Percentiles rank a stretch among this genome's conserved stretches.
These are phyloP conservation scores for Gymnoscopelus braueri DNA, from an alignment of 2,797 vertebrate genomes.

Conservation along the genomic window DNA sequence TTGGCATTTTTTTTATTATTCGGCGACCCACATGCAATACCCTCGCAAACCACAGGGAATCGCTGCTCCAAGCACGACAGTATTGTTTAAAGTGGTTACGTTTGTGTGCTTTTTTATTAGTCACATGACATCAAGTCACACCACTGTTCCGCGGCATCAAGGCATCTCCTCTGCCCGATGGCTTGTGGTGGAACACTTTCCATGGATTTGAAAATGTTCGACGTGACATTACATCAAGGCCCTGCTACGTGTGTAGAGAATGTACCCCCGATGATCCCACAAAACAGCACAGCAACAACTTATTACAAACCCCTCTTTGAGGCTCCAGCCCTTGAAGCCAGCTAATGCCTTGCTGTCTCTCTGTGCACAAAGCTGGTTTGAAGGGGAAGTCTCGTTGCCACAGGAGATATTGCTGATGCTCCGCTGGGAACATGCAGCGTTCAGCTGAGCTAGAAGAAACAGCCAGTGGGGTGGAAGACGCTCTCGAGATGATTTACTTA, in stretches of 20 bases:
- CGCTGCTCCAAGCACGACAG: slow-evolving; percentile 48
- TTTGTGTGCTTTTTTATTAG: slow-evolving; percentile 33
- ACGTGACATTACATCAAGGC: slow-evolving; percentile 22
- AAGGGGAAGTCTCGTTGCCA: slow-evolving; percentile 42
- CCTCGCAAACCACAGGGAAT: too few species aligned
- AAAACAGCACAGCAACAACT: slow-evolving; percentile 14
- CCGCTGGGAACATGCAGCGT: slow-evolving; percentile 31
- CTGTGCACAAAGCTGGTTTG: slow-evolving; percentile 17
- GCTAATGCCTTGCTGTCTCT: slow-evolving; percentile 32
- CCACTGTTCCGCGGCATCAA: background rate
- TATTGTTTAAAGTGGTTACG: slow-evolving; percentile 51
- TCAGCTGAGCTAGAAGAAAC: slow-evolving; percentile 30
- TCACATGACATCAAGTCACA: slow-evolving; percentile 5
- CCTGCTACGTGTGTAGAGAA: background rate
- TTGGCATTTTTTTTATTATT: too few species aligned
- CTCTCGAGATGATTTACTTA: too few species aligned
- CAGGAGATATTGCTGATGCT: slow-evolving; percentile 44
- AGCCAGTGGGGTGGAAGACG: too few species aligned
- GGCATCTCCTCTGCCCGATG: background rate
- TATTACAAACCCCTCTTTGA: slow-evolving; percentile 22
- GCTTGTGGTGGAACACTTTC: too few species aligned
- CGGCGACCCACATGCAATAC: too few species aligned
- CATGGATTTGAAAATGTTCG: too few species aligned
- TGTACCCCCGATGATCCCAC: slow-evolving; percentile 12
- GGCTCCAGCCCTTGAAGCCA: slow-evolving; percentile 45